Evolutionary conservation across 64 coral and sea anemone genomes (phyloP).

Genomic region (Porites australiensis): DNA sequence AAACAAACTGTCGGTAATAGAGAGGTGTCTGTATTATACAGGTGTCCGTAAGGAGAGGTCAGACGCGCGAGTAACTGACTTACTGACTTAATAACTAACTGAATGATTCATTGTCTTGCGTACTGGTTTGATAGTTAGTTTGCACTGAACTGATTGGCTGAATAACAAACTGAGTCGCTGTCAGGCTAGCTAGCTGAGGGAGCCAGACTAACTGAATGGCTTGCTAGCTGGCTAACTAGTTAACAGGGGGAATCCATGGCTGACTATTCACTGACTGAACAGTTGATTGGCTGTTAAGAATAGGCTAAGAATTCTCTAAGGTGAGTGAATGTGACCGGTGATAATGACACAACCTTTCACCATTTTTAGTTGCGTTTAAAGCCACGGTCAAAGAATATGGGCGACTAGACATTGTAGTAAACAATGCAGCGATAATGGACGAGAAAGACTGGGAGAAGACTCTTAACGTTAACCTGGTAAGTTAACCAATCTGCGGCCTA

Average conservation of each 20-base stretch:
- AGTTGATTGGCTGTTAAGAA: background rate
- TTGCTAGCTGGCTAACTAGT: background rate
- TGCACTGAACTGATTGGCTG: no score
- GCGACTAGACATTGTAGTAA: constrained; percentile 52
- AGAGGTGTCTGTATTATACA: no score
- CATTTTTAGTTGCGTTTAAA: constrained; percentile 32
- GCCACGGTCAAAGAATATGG: constrained; percentile 20
- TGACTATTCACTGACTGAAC: background rate
- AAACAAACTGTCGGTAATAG: no score
- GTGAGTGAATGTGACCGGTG: no score
- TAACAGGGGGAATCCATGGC: no score
- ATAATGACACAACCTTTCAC: no score
- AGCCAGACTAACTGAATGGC: background rate
- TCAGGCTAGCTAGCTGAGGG: background rate
- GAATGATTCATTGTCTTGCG: background rate
- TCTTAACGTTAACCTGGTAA: constrained; percentile 67
- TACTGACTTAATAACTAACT: background rate
- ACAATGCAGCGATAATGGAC: constrained; percentile 70
- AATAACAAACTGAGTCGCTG: background rate
- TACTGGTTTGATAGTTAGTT: no score
- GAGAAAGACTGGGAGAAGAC: constrained; percentile 64
- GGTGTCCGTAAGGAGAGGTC: no score
- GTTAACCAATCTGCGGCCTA: background rate
- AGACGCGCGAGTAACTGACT: background rate
- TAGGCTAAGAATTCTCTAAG: no score